A percentile compares a stretch with the other conserved stretches of the same genome.
These are phyloP conservation scores for Nasonia giraulti DNA, from an alignment of 1,140 invertebrate species.

Conservation along the genomic window DNA sequence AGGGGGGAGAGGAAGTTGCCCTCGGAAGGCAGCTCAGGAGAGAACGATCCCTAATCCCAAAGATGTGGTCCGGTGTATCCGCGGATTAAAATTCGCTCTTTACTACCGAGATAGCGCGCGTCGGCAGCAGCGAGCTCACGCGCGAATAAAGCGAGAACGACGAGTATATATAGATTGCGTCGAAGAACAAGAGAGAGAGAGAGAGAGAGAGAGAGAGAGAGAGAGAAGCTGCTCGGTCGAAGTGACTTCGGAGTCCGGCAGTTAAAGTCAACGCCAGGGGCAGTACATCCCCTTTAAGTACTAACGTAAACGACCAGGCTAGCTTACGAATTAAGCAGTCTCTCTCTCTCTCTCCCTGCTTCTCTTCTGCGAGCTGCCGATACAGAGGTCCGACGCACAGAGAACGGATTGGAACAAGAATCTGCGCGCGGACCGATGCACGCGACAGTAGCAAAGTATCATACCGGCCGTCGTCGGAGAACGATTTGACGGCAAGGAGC, in stretches of 20 bases:
- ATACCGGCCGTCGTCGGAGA: background rate
- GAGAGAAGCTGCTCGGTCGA: background rate
- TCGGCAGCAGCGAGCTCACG: conserved; percentile 41
- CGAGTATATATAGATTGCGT: background rate
- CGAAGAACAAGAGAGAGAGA: background rate
- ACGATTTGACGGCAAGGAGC: background rate
- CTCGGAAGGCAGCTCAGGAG: conserved; percentile 7
- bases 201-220: background rate
- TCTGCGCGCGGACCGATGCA: background rate
- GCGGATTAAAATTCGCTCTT: conserved; percentile 64
- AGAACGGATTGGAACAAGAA: background rate
- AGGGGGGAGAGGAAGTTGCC: conserved; percentile 1
- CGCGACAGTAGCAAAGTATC: no score
- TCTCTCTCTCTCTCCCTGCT: conserved; percentile 2
- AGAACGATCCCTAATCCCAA: conserved; percentile 56
- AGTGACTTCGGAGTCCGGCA: conserved; percentile 59
- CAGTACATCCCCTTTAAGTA: conserved; percentile 62
- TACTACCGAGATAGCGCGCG: conserved; percentile 62
- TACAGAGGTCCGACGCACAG: background rate
- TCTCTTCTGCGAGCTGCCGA: background rate
- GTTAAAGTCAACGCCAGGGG: conserved; percentile 65
- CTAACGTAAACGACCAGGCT: conserved; percentile 63
- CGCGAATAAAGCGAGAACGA: conserved; percentile 24
- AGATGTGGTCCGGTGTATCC: conserved; percentile 61
- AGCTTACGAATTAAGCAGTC: conserved; percentile 63